A percentile compares a stretch with the other conserved stretches of the same genome.
Evolutionary conservation across 2,113 vertebrate genomes (phyloP).

Genomic region (Cephalopterus ornatus): DNA sequence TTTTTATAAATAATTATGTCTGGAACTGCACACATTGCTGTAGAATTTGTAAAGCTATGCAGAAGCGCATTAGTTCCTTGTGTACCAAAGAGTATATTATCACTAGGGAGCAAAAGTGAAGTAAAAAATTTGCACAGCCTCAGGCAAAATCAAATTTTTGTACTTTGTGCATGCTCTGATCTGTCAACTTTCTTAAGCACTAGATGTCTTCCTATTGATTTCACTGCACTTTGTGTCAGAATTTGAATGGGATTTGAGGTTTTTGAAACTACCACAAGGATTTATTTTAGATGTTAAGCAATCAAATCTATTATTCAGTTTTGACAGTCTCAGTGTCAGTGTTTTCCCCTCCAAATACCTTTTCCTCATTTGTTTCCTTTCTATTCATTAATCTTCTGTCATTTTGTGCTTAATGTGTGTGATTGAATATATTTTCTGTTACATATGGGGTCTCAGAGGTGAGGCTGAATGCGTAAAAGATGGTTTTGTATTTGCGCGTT

Average conservation of each 20-base stretch:
- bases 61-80: neutral
- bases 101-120: neutral
- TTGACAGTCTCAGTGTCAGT: neutral
- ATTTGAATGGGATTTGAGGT: neutral
- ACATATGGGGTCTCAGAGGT: neutral
- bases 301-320: neutral
- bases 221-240: neutral
- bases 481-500: neutral
- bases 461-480: neutral
- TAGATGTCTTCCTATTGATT: neutral
- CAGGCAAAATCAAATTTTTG: neutral
- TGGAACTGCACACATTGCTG: neutral
- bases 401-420: neutral
- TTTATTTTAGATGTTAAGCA: neutral
- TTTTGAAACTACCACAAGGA: neutral
- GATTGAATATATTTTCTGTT: neutral
- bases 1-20: neutral
- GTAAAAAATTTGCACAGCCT: neutral
- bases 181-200: neutral
- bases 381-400: neutral
- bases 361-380: neutral
- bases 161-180: neutral
- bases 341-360: neutral
- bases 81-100: fast-evolving
- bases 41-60: neutral